Base-by-base conservation (phyloP, 2,888 invertebrate species). In the Ischnus inquisitorius region DNA sequence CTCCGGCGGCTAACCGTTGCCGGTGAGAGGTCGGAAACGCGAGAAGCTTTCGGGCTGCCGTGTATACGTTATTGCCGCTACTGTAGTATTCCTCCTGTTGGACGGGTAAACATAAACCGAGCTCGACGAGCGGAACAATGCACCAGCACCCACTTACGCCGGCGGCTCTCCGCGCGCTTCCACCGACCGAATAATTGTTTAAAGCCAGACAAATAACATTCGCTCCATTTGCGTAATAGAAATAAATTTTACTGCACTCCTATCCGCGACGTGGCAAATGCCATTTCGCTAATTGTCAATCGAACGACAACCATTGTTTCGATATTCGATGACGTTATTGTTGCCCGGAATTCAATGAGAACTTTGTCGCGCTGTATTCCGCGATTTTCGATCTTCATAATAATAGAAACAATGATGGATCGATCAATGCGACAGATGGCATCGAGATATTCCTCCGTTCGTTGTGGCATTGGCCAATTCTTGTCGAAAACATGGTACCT, bases 101-200 rank as follows among this genome's bases (percentile, higher is more conserved):
- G 48, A 16, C 43, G 25, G 48, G 60, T 72, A 74, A 80, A 68
- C 74, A 80, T 57, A 74, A 74, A 74, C 67, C 16, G 72, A 67
- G 72, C 48, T 64, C 64, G 51, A 64, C 65, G 64, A 79, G 65
- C 48, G 64, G 43, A 79, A 62, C 60, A 79, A 71, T 62, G 71
- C 64, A 79, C 65, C 64, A 64, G 71, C 72, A 46, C 62, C 8
- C 62, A 34, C 46, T 64, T 39, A 19, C 34, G 14, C 19, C 48
- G 19, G 28, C 65, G 19, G 79, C 22, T 67, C n/a, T 65, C 25
- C 28, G 57, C 57, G 22, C 34, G 43, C 62, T 71, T 51, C 51
- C 16, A 22, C 34, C 78, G 19, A 68, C 46, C 79, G 48, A 41
- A 72, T 72, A 71, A 79, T 79, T 65, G 51, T 71, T 79, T 43